phyloP scores from a whole-genome alignment of 1,140 invertebrate genomes.

The Thaumatotibia leucotreta region DNA sequence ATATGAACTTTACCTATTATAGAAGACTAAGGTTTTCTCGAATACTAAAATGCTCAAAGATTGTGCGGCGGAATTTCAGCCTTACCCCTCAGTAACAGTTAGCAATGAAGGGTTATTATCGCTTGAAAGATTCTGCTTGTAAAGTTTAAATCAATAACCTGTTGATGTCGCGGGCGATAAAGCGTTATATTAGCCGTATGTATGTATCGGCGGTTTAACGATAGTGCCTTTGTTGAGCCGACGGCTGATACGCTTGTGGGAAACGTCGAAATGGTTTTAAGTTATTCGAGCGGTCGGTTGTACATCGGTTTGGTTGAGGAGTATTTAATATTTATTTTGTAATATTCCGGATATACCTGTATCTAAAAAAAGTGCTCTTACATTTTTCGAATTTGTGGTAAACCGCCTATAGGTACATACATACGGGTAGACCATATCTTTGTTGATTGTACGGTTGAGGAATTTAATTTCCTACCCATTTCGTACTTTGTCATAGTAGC shows the following conservation, averaged over 20 bases:
- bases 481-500: too few species aligned
- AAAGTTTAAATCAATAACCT: slow-evolving; percentile 17
- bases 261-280: background rate
- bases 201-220: background rate
- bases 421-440: too few species aligned
- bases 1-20: background rate
- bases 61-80: background rate
- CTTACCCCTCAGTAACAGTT: background rate
- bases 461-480: too few species aligned
- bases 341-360: too few species aligned
- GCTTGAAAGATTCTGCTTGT: background rate
- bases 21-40: background rate
- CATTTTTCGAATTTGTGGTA: too few species aligned
- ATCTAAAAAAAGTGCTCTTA: too few species aligned
- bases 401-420: too few species aligned
- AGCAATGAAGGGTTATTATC: background rate
- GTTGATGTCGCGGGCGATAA: slow-evolving; percentile 7
- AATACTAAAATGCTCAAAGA: background rate
- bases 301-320: too few species aligned
- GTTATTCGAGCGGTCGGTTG: background rate
- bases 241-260: background rate
- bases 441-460: too few species aligned
- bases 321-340: too few species aligned
- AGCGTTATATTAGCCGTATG: slow-evolving; percentile 2
- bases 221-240: background rate